Conservation (phyloP, 2,797 vertebrate species). For the Centroberyx gerrardi region DNA sequence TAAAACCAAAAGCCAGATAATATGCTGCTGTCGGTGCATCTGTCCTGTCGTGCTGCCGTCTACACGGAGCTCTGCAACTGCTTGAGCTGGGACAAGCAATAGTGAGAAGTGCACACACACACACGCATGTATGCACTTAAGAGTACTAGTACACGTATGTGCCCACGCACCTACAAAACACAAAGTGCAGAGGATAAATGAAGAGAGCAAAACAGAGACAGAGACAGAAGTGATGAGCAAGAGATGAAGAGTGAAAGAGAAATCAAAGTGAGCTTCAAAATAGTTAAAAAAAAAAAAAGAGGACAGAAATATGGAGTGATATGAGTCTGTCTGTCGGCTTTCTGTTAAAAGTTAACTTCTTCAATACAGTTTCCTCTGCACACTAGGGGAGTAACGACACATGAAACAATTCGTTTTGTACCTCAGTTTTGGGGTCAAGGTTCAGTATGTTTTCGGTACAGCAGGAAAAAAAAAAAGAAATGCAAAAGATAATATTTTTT, state of each 20-base stretch:
- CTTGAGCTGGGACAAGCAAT: constrained; percentile 13
- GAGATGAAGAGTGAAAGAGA: background rate
- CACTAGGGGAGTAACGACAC: no score
- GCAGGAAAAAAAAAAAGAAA: no score
- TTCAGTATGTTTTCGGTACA: no score
- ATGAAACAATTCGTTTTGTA: no score
- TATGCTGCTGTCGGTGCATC: constrained; percentile 4
- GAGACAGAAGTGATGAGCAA: no score
- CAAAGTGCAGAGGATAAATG: no score
- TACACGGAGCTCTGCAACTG: constrained; percentile 1
- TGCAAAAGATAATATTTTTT: no score
- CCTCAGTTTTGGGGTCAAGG: no score
- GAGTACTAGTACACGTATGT: constrained; percentile 3
- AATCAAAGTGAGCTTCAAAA: background rate
- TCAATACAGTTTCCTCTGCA: background rate
- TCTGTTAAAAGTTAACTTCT: background rate
- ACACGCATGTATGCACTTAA: constrained; percentile 20
- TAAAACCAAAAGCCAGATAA: constrained; percentile 29
- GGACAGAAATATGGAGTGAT: background rate
- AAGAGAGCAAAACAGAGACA: background rate
- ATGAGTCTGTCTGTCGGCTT: background rate
- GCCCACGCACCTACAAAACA: no score
- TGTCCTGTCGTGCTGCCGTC: constrained; percentile 18
- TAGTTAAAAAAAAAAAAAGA: background rate
- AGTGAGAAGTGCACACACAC: constrained; percentile 21